Evolutionary conservation across 2,113 vertebrate genomes (phyloP), one percentile per base, ranked within the genome.

Genomic region (Poeciliopsis retropinna): DNA sequence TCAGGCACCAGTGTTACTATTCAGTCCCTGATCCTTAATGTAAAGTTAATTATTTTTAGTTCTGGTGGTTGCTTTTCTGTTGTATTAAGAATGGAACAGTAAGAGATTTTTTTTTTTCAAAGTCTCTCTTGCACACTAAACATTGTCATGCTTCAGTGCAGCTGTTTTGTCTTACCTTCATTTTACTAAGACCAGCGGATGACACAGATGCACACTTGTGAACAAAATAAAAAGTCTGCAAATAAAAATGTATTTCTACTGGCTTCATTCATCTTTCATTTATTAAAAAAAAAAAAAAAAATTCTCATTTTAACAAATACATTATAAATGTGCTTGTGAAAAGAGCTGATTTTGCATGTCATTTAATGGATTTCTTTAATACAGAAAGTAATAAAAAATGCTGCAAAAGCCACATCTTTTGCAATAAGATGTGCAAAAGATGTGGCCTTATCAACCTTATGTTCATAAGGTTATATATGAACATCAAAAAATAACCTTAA

Each of bases 41-140:
- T 54, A 30, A 75, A 72, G 71, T 69, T 63, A 64, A 84, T 81
- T 81, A 71, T 82, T 69, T 83, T 64, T 75, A 25, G 22, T 72
- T 78, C 61, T 74, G 32, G 44, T 73, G 13, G 66, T 30, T 28
- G 67, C 34, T 60, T 80, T 70, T 79, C 64, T 72, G 51, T 34
- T 66, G 47, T 69, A 66, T 78, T 78, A 72, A 61, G 31, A 77
- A 72, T 60, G 19, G 60, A 79, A 57, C 60, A 70, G 39, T 22
- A 19, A 54, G 75, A 87, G 32, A 6, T 54, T 57, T 84, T 83
- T 81, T 54, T 57, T 84, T 85, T 81, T 27, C 64, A 82, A 88
- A 86, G 81, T 78, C 75, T 72, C 78, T 69, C 73, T 70, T 74
- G 75, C 79, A 79, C 62, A 85, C 76, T 75, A 86, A 87, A 85